Base-by-base conservation (phyloP, 2,888 invertebrate genomes). In the Hydraecia micacea region DNA sequence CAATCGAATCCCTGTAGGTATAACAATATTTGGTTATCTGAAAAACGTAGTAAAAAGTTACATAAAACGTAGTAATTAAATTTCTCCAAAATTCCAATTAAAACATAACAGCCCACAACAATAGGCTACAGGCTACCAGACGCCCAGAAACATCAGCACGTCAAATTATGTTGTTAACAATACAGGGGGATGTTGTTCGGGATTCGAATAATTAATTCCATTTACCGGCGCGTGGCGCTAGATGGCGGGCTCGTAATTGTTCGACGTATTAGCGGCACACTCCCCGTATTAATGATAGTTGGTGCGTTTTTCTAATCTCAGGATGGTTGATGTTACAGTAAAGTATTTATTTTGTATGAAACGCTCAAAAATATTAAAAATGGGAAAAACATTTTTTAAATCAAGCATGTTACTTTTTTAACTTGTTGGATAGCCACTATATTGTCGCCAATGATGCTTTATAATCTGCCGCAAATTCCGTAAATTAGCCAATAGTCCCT, bases 191-290 rank as follows among this genome's bases (percentile, higher is more conserved):
- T 83, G 79, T 74, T 84, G 62, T 86, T 90, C 87, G 82, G 87
- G 89, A 91, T 91, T 90, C 88, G 87, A 89, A 92, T 93, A 93
- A 94, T 93, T 94, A 94, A 93, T 93, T 92, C 90, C 90, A 92
- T 93, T 91, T 92, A 86, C 69, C 55, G 92, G 85, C 95, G 92
- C 95, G 95, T 95, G 95, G 88, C 94, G 84, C 81, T 83, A 83
- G 81, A 84, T 82, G 87, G 87, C 83, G 83, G 86, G 46, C 73
- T 39, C 79, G 81, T 91, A 90, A 90, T 88, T 87, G 86, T 82
- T 79, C 42, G 73, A 75, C 82, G 86, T 86, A 90, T 88, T 90
- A 86, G 32, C 70, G 80, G 83, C 88, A 91, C 91, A 81, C 89
- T 89, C 85, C 86, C 13, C 1, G 58, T 73, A 84, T 83, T 86